A percentile compares a stretch with the other conserved stretches of the same genome.
Evolutionary conservation across 2,888 invertebrate species (phyloP).

Genomic region (Pinctada fucata): DNA sequence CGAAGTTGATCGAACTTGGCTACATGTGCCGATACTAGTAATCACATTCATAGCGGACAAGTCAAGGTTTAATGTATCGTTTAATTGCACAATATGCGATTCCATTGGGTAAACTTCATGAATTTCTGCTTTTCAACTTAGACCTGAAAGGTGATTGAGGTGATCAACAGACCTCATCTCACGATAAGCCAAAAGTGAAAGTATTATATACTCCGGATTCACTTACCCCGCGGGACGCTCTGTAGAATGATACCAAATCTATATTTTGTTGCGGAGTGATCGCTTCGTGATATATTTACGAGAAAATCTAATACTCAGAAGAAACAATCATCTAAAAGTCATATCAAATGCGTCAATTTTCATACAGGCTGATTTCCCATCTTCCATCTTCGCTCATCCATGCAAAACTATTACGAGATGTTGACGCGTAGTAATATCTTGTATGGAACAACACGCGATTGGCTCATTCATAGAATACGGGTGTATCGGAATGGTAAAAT

Average conservation of each 20-base stretch:
- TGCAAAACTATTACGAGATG: neutral
- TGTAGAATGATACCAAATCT: neutral
- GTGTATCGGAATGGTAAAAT: neutral
- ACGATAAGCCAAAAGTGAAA: no score
- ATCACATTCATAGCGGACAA: no score
- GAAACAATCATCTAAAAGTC: neutral
- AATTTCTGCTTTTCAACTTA: no score
- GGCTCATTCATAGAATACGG: neutral
- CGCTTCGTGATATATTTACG: neutral
- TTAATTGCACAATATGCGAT: no score
- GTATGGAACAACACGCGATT: neutral
- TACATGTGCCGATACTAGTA: no score
- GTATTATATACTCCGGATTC: no score
- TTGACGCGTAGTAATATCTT: slow-evolving; percentile 4
- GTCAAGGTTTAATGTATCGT: no score
- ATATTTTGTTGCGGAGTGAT: neutral
- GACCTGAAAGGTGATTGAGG: no score
- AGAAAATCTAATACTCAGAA: neutral
- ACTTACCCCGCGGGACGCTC: neutral
- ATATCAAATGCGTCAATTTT: neutral
- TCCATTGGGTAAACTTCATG: no score
- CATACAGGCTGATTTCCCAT: neutral
- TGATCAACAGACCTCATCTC: no score
- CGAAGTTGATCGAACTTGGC: no score
- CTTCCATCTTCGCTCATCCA: neutral